Percentiles rank a stretch among this genome's conserved stretches.
These are phyloP conservation scores for Heliornis fulica DNA, from an alignment of 2,113 vertebrate genomes.

Conservation along the genomic window DNA sequence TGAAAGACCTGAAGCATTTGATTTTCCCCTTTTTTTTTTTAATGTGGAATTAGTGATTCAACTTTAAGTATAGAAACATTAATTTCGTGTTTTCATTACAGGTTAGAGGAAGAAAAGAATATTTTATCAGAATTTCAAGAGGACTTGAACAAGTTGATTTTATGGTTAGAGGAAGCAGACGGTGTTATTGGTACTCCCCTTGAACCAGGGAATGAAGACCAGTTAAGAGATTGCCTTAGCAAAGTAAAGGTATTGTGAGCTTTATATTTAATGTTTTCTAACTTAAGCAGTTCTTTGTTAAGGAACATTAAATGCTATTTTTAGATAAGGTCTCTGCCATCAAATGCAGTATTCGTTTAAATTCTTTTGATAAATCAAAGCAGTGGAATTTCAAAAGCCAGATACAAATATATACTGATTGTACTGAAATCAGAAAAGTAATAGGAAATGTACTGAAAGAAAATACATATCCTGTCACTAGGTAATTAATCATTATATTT, in stretches of 20 bases:
- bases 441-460: not conserved
- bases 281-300: not conserved
- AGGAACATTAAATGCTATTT: not conserved
- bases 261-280: not conserved
- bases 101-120: conserved; percentile 83
- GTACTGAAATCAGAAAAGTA: not conserved
- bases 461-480: not conserved
- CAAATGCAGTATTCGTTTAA: not conserved
- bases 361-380: not conserved
- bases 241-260: conserved; percentile 87
- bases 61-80: not conserved
- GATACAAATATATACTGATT: not conserved
- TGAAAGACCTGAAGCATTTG: not conserved
- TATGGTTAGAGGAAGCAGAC: conserved; percentile 88
- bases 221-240: conserved; percentile 83
- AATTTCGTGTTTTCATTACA: conserved; percentile 44
- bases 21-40: not conserved
- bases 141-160: conserved; percentile 83
- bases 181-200: conserved; percentile 68
- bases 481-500: not conserved
- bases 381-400: not conserved
- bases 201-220: conserved; percentile 83
- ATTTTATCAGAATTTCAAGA: conserved; percentile 81
- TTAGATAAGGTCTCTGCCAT: not conserved
- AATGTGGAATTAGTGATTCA: not conserved